These are phyloP conservation scores for Diglossa cyanea DNA, from an alignment of 2,797 vertebrate species.

Conservation along the genomic window DNA sequence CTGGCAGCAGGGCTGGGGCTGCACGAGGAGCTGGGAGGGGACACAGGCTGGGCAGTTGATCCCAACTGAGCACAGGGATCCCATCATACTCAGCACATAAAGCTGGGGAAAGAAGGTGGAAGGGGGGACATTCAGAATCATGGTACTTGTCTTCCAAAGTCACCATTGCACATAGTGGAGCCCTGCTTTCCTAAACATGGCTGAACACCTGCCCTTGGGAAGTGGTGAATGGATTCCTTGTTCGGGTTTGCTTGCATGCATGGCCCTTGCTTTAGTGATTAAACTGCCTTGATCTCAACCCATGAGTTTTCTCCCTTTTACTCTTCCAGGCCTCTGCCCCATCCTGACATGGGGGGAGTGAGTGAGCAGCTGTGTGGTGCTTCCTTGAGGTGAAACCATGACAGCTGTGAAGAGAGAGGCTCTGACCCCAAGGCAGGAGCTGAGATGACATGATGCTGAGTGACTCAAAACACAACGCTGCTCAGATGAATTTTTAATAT, in stretches of 20 bases:
- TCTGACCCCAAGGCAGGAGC: background rate
- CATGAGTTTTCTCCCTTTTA: background rate
- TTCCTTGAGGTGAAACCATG: background rate
- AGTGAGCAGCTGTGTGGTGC: background rate
- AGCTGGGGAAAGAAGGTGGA: background rate
- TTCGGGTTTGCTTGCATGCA: background rate
- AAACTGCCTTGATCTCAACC: background rate
- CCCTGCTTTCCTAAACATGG: background rate
- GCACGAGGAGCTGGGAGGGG: background rate
- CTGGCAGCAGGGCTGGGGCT: background rate
- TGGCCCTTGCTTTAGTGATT: background rate
- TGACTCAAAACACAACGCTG: background rate
- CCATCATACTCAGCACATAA: background rate
- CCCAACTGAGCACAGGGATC: background rate
- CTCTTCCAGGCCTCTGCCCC: background rate
- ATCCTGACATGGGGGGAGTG: background rate
- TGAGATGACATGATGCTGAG: background rate
- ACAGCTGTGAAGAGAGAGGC: background rate
- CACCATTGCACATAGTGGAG: accelerated
- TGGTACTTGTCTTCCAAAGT: background rate
- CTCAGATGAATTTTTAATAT: background rate
- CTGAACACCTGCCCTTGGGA: background rate
- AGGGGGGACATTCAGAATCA: accelerated
- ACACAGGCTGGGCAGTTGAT: background rate
- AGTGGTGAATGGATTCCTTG: background rate